Evolutionary conservation across 1,140 invertebrate species (phyloP).

Genomic region (Lordiphosa clarofinis): DNA sequence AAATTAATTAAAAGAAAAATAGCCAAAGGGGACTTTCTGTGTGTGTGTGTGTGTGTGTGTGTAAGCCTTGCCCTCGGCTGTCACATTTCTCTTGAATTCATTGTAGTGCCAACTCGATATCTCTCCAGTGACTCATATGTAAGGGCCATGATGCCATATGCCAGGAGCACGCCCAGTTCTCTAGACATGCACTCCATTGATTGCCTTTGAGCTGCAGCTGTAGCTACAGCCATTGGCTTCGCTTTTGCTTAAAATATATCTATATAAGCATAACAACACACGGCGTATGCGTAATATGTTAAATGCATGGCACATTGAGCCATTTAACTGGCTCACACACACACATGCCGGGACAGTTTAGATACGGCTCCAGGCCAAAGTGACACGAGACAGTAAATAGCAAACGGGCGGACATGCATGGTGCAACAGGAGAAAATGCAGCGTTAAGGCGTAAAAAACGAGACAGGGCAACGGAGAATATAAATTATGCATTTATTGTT

Average conservation of each 20-base stretch:
- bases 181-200: slow-evolving; percentile 47
- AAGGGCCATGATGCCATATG: slow-evolving; percentile 13
- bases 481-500: slow-evolving; percentile 38
- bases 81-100: slow-evolving; percentile 43
- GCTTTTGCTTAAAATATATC: slow-evolving; percentile 38
- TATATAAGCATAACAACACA: slow-evolving; percentile 18
- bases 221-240: slow-evolving; percentile 29
- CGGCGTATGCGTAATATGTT: slow-evolving; percentile 51
- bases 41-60: not conserved
- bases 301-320: slow-evolving; percentile 19
- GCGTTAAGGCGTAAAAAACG: not conserved
- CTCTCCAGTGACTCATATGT: slow-evolving; percentile 34
- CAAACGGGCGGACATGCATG: too few species aligned
- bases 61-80: slow-evolving; percentile 28
- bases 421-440: not conserved
- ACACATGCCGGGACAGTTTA: not conserved
- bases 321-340: not conserved
- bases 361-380: not conserved
- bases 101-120: slow-evolving; percentile 40
- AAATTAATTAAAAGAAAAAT: slow-evolving; percentile 53
- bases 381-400: not conserved
- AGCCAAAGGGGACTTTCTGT: slow-evolving; percentile 1
- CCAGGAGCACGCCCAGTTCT: slow-evolving; percentile 21
- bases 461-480: too few species aligned
- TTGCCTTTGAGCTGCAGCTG: slow-evolving; percentile 52